Percentiles rank a stretch among this genome's conserved stretches.
Evolutionary conservation across 2,113 vertebrate species (phyloP).

Genomic region (Oryzias javanicus): DNA sequence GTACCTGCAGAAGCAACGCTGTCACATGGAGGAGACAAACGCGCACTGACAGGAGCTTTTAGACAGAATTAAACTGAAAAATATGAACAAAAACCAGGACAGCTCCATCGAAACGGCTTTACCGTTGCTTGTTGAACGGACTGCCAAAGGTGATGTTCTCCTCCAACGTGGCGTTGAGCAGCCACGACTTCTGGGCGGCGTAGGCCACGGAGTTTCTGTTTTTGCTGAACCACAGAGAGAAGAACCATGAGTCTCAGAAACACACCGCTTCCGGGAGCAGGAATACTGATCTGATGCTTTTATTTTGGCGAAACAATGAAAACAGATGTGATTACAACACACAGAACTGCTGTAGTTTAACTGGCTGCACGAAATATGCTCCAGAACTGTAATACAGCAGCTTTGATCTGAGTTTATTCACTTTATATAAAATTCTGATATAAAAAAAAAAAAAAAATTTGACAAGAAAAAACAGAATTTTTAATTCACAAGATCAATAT

Average conservation of each 20-base stretch:
- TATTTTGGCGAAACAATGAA: too few relatives aligned
- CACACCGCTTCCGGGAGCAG: constrained; percentile 45
- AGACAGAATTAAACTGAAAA: too few relatives aligned
- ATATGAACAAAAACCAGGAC: too few relatives aligned
- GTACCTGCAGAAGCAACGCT: constrained; percentile 78
- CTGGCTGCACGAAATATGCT: too few relatives aligned
- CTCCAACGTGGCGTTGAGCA: constrained; percentile 95
- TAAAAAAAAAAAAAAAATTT: too few relatives aligned
- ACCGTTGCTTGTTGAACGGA: constrained; percentile 95
- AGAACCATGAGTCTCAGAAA: constrained; percentile 12
- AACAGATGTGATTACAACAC: too few relatives aligned
- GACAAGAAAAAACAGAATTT: too few relatives aligned
- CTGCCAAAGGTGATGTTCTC: constrained; percentile 98
- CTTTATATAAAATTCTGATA: too few relatives aligned
- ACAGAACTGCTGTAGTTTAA: too few relatives aligned
- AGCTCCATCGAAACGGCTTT: background rate
- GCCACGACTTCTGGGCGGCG: constrained; percentile 96
- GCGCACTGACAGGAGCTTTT: background rate
- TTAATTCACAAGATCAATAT: too few relatives aligned
- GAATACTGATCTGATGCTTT: constrained; percentile 31
- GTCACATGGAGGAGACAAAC: background rate
- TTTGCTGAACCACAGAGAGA: constrained; percentile 71
- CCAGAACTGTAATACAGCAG: too few relatives aligned
- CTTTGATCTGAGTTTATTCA: too few relatives aligned
- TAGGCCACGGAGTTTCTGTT: constrained; percentile 95